Evolutionary conservation across 2,113 vertebrate genomes (phyloP).

Genomic region (Mus spicilegus): DNA sequence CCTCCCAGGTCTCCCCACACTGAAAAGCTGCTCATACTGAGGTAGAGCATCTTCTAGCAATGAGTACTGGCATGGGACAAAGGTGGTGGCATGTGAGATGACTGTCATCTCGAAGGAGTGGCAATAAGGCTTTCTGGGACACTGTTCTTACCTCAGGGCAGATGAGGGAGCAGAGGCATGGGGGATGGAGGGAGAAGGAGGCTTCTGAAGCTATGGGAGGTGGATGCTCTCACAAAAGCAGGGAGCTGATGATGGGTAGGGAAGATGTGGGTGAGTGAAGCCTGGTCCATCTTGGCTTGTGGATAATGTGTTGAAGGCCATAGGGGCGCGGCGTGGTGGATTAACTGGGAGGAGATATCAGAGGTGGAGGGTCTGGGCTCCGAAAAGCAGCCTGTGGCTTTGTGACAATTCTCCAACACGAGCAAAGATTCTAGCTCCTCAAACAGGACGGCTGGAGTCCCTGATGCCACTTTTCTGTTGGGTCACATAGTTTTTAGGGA

Average conservation of each 20-base stretch:
- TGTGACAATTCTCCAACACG: not conserved
- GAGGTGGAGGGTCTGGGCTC: not conserved
- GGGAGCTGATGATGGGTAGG: not conserved
- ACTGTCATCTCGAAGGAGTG: not conserved
- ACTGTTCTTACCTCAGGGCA: not conserved
- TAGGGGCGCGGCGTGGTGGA: accelerated
- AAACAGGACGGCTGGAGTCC: not conserved
- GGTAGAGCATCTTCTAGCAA: not conserved
- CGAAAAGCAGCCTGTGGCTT: not conserved
- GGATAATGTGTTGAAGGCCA: not conserved
- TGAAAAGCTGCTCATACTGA: not conserved
- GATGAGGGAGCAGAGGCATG: not conserved
- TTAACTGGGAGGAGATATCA: not conserved
- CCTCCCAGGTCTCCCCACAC: not conserved
- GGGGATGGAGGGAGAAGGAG: not conserved
- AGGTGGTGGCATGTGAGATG: not conserved
- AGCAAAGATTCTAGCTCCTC: not conserved
- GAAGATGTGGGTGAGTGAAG: not conserved
- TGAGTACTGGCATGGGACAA: not conserved
- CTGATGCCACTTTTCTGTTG: not conserved
- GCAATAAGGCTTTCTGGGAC: not conserved
- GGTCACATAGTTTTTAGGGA: not conserved
- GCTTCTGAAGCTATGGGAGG: not conserved
- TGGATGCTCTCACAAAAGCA: not conserved
- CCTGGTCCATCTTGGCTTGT: not conserved